These are phyloP conservation scores for Bombyx mori DNA, from an alignment of 1,140 invertebrate genomes.

Conservation along the genomic window ASM3026992v2 NC_085114.1:12096501-12097000, in stretches of 20 bases:
- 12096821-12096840: slow-evolving; percentile 96
- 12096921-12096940: slow-evolving; percentile 85
- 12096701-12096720: slow-evolving; percentile 96
- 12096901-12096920: slow-evolving; percentile 95
- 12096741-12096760: slow-evolving; percentile 98
- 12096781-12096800: slow-evolving; percentile 97
- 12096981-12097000: slow-evolving; percentile 94
- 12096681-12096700: slow-evolving; percentile 96
- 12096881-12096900: slow-evolving; percentile 97
- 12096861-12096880: slow-evolving; percentile 92
- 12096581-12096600: slow-evolving; percentile 98
- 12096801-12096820: slow-evolving; percentile 96
- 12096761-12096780: slow-evolving; percentile 96
- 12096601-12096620: slow-evolving; percentile 98
- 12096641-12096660: slow-evolving; percentile 99
- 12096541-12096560: slow-evolving; percentile 95
- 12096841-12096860: slow-evolving; percentile 83
- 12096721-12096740: slow-evolving; percentile 96
- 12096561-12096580: slow-evolving; percentile 94
- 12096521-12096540: slow-evolving; percentile 99
- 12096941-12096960: slow-evolving; percentile 86
- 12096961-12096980: slow-evolving; percentile 92
- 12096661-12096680: slow-evolving; percentile 96
- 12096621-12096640: slow-evolving; percentile 99
- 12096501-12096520: slow-evolving; percentile 99